Evolutionary conservation across 2,113 vertebrate species (phyloP).

Genomic region (Machaerirhynchus nigripectus): DNA sequence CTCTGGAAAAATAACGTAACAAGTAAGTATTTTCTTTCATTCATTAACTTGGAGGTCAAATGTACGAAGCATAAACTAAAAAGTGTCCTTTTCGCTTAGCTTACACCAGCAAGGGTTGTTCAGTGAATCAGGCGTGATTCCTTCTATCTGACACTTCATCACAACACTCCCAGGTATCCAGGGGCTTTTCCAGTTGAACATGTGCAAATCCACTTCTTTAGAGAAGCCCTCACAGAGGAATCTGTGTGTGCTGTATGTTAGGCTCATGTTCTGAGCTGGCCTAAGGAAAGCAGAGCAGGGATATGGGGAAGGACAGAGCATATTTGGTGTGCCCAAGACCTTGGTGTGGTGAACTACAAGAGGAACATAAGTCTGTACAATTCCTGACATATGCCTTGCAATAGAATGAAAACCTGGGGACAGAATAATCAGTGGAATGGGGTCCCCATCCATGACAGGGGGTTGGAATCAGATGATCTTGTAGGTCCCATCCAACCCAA

Average conservation of each 20-base stretch:
- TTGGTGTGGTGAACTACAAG: neutral
- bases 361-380: neutral
- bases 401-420: neutral
- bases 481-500: neutral
- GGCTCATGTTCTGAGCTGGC: neutral
- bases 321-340: neutral
- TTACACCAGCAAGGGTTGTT: neutral
- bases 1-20: neutral
- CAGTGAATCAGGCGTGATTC: neutral
- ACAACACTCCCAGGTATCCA: neutral
- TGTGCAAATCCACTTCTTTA: neutral
- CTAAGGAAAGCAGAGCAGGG: neutral
- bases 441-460: accelerated
- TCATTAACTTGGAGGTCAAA: neutral
- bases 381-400: neutral
- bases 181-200: neutral
- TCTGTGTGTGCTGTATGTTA: neutral
- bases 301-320: neutral
- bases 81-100: neutral
- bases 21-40: neutral
- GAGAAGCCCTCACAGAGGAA: neutral
- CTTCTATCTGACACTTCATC: neutral
- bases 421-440: neutral
- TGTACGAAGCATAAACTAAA: neutral
- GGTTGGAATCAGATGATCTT: neutral